Conservation (phyloP, 2,113 vertebrate genomes). For the Xyrauchen texanus region DNA sequence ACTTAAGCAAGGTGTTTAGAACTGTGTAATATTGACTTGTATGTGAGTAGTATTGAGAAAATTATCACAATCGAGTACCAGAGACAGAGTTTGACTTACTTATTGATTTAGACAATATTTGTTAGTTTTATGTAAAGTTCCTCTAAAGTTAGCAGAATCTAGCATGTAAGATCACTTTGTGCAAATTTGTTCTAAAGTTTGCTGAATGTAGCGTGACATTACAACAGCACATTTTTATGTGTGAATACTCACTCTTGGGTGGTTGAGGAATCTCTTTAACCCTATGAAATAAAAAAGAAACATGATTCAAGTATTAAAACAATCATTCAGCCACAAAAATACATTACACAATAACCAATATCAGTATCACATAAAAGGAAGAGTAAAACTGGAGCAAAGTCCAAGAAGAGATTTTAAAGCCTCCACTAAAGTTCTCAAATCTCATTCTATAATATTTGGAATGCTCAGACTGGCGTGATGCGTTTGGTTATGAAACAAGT, state of each 20-base stretch:
- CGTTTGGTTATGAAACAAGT: too few relatives aligned
- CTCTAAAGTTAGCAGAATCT: neutral
- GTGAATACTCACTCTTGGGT: constrained; percentile 72
- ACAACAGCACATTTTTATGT: neutral
- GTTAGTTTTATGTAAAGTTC: neutral
- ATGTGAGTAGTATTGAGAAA: neutral
- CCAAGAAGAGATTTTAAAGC: too few relatives aligned
- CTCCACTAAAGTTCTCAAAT: too few relatives aligned
- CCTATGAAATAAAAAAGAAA: constrained; percentile 61
- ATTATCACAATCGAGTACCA: too few relatives aligned
- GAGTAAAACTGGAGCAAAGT: too few relatives aligned
- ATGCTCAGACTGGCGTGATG: too few relatives aligned
- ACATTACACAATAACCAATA: too few relatives aligned
- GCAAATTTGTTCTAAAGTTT: constrained; percentile 13
- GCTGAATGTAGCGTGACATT: neutral
- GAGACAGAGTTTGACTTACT: neutral
- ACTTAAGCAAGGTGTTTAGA: too few relatives aligned
- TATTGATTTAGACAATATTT: neutral
- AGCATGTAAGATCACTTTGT: constrained; percentile 1
- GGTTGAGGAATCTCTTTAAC: constrained; percentile 70
- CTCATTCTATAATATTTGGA: too few relatives aligned
- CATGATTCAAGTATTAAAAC: neutral
- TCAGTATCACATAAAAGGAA: too few relatives aligned
- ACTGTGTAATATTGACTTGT: too few relatives aligned
- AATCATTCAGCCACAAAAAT: neutral